Conservation (phyloP, 2,113 vertebrate genomes). For the Labrus mixtus region DNA sequence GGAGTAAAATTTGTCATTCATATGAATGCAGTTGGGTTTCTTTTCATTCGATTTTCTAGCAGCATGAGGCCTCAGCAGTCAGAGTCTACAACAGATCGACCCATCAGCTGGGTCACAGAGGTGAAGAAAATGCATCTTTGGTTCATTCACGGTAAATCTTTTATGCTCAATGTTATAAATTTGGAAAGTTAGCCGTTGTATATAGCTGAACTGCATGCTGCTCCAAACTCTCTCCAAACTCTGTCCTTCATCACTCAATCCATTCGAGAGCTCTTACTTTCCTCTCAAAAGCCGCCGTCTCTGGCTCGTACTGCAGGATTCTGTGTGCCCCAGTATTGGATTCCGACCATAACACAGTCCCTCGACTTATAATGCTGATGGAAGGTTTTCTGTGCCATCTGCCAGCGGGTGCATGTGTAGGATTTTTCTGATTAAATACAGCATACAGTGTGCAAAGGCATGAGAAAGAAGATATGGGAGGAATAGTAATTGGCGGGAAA, state of each 20-base stretch:
- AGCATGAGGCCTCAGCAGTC: slow-evolving; percentile 18
- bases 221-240: slow-evolving; percentile 19
- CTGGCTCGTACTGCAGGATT: slow-evolving; percentile 26
- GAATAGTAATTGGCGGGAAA: slow-evolving; percentile 14
- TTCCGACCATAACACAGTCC: slow-evolving; percentile 57
- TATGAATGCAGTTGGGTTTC: not conserved
- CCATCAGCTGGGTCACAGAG: not conserved
- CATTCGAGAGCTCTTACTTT: slow-evolving; percentile 1
- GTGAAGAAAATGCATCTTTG: slow-evolving; percentile 44
- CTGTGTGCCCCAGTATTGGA: slow-evolving; percentile 37
- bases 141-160: slow-evolving; percentile 33
- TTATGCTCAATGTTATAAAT: slow-evolving; percentile 8
- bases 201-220: slow-evolving; percentile 15
- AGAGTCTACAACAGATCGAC: not conserved
- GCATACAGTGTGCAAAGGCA: slow-evolving; percentile 14
- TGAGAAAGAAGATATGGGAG: slow-evolving; percentile 14
- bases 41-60: not conserved
- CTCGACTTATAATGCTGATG: slow-evolving; percentile 51
- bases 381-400: slow-evolving; percentile 55
- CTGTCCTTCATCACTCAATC: slow-evolving; percentile 14
- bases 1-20: not conserved
- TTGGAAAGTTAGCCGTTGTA: slow-evolving; percentile 20
- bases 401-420: slow-evolving; percentile 38
- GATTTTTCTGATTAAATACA: slow-evolving; percentile 49
- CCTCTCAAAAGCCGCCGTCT: slow-evolving; percentile 14